Conservation (phyloP, 2,113 vertebrate genomes). For the Chinchilla lanigera region DNA sequence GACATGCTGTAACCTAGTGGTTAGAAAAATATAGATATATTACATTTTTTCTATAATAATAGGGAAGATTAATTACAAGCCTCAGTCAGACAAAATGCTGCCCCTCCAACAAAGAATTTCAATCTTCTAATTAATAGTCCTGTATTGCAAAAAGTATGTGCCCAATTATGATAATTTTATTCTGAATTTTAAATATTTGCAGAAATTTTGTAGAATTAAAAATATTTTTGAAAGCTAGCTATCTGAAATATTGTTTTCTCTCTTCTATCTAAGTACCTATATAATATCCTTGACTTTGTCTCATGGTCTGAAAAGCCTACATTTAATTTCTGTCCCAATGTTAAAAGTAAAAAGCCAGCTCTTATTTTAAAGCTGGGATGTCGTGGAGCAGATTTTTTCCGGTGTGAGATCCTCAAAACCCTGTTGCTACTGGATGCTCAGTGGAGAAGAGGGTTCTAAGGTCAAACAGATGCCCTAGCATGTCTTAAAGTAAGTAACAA, state of each 20-base stretch:
- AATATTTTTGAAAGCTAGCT: slow-evolving; percentile 25
- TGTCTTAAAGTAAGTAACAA: not conserved
- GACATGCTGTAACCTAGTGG: not conserved
- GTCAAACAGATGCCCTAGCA: not conserved
- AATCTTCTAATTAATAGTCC: not conserved
- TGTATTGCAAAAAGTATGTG: not conserved
- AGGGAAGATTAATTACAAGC: not conserved
- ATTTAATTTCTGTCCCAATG: not conserved
- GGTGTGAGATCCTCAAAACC: not conserved
- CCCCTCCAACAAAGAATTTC: not conserved
- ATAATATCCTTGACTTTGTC: not conserved
- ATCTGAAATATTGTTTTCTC: not conserved
- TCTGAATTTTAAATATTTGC: slow-evolving; percentile 12
- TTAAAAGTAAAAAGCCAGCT: not conserved
- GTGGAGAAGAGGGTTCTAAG: not conserved
- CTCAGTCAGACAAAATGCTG: not conserved
- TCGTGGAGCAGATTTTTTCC: not conserved
- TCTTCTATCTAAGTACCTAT: not conserved
- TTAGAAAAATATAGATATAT: not conserved
- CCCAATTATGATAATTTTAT: not conserved
- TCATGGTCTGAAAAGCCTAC: not conserved
- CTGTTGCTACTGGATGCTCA: not conserved
- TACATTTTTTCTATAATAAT: not conserved
- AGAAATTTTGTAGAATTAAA: not conserved
- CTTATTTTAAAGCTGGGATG: not conserved